A percentile compares a stretch with the other conserved stretches of the same genome.
Conservation (phyloP, 2,113 vertebrate genomes). For the Elgaria multicarinata region DNA sequence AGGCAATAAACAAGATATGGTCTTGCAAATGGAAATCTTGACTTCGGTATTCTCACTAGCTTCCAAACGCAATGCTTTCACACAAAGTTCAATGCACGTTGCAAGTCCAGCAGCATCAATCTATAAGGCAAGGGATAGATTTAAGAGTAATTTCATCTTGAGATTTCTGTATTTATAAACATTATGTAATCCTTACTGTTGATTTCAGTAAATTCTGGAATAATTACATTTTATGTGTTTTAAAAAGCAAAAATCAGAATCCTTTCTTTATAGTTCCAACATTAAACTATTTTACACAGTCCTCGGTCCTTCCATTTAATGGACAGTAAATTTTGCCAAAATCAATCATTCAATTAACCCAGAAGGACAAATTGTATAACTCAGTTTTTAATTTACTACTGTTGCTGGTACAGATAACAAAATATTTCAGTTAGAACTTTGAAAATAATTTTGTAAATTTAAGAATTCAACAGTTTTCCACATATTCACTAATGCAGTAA, state of each 20-base stretch:
- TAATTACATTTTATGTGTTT: neutral
- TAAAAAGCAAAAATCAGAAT: neutral
- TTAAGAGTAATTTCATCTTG: constrained; percentile 31
- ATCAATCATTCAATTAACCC: neutral
- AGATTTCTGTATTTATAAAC: constrained; percentile 6
- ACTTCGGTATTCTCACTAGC: constrained; percentile 87
- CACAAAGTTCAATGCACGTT: constrained; percentile 93
- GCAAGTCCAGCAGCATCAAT: constrained; percentile 88
- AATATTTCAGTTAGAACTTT: too few species aligned
- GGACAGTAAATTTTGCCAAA: neutral
- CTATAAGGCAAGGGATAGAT: constrained; percentile 76
- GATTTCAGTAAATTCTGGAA: neutral
- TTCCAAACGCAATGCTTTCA: constrained; percentile 90
- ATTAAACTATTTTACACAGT: neutral
- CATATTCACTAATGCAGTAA: neutral
- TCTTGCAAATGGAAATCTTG: constrained; percentile 96
- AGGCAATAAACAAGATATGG: constrained; percentile 94
- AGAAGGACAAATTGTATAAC: neutral
- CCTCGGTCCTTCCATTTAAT: neutral
- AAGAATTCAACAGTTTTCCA: neutral
- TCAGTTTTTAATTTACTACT: neutral
- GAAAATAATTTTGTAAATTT: neutral
- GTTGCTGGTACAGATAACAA: too few species aligned
- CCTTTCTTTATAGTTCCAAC: neutral
- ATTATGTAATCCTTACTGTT: neutral